Base-by-base conservation (phyloP, 2,113 vertebrate genomes). In the Rostratula benghalensis region DNA sequence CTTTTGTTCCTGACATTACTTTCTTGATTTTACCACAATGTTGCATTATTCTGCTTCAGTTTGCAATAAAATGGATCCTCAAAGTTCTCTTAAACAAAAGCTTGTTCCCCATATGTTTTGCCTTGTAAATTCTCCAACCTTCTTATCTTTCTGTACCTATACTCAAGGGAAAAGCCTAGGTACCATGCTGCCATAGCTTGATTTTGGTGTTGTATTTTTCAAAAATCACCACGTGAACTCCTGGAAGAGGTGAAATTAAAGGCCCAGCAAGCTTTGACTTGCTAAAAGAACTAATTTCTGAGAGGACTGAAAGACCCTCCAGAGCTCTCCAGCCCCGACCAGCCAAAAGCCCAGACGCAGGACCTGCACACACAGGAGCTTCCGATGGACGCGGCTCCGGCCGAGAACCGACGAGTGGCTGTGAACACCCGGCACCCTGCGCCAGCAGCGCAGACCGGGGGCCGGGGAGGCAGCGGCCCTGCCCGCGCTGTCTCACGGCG, bases 121-220 rank as follows among this genome's bases (percentile, higher is more conserved):
- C 11, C 21, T n/a, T 30, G 46, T 10, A 51, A 41, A 12, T 65
- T 74, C 50, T 51, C 30, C 6, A 28, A 31, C 22, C 15, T 82
- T 35, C 69, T 37, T 19, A 21, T 27, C 33, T 37, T 53, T 27
- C 35, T 83, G n/a, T 13, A 15, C 45, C 50, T 45, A 35, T 9
- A 35, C 33, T 28, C 12, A 22, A 23, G 31, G 31, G 31, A 43
- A 81, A n/a, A n/a, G 6, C 39, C 43, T 45, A 12, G 3, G n/a
- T 25, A 27, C 46, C 25, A 20, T 0, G 4, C 12, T 0, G 1
- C 14, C 60, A 64, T 25, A 23, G 54, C 17, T 18, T 4, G 12
- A 8, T 9, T 31, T 25, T 7, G 2, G 2, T 9, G 39, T 3
- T 33, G 6, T 50, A n/a, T 11, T 8, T n/a, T 7, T 10, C 14